phyloP scores from a whole-genome alignment of 2,797 vertebrate species.

The Clarias platycephalus region DNA sequence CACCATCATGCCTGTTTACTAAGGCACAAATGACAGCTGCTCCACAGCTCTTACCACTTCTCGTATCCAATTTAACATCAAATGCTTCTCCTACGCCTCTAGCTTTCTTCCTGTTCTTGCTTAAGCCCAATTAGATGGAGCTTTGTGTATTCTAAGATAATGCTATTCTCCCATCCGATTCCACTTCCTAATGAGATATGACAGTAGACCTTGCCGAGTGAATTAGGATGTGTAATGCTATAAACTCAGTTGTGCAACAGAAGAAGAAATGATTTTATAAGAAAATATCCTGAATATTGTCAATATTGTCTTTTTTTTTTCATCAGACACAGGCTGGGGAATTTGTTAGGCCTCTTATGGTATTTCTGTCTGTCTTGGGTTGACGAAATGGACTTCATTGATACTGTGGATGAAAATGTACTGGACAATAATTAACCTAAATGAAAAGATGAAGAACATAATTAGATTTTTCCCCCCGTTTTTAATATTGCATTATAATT shows the following conservation, averaged over 20 bases:
- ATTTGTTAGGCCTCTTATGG: neutral
- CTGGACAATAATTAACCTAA: neutral
- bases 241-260: slow-evolving; percentile 26
- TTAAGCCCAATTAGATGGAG: slow-evolving; percentile 43
- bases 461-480: neutral
- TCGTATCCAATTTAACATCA: slow-evolving; percentile 35
- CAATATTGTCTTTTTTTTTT: neutral
- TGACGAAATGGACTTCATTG: neutral
- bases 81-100: slow-evolving; percentile 32
- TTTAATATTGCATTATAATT: slow-evolving; percentile 3
- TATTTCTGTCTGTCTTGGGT: neutral
- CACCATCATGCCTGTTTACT: slow-evolving; percentile 19
- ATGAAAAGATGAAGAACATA: neutral
- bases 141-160: slow-evolving; percentile 36
- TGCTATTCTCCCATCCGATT: slow-evolving; percentile 37
- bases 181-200: slow-evolving; percentile 42
- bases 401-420: neutral
- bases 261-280: neutral
- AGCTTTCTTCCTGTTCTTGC: slow-evolving; percentile 36
- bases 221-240: slow-evolving; percentile 39
- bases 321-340: neutral
- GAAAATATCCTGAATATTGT: neutral
- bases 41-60: slow-evolving; percentile 9
- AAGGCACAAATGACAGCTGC: slow-evolving; percentile 29
- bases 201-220: slow-evolving; percentile 40